phyloP scores from a whole-genome alignment of 1,140 invertebrate genomes.

The Drosophila tsacasi region DNA sequence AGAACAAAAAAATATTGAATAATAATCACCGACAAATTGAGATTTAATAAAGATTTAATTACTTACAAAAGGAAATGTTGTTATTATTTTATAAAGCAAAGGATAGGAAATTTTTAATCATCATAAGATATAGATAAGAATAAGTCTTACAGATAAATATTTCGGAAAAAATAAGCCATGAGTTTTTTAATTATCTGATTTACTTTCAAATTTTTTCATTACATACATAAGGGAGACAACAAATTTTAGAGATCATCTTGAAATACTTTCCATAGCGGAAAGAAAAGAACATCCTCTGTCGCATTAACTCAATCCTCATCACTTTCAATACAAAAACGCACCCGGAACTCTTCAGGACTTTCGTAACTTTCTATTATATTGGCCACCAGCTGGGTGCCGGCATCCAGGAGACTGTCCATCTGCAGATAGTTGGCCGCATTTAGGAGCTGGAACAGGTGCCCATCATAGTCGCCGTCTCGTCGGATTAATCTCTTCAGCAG shows the following conservation, averaged over 20 bases:
- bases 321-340: neutral
- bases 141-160: too few species aligned
- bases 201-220: neutral
- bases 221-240: neutral
- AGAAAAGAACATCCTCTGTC: neutral
- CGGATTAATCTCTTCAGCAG: neutral
- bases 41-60: slow-evolving; percentile 83
- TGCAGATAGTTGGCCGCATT: slow-evolving; percentile 50
- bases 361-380: slow-evolving; percentile 7
- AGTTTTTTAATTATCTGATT: neutral
- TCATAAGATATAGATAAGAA: neutral
- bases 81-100: neutral
- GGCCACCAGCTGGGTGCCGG: slow-evolving; percentile 24
- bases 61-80: slow-evolving; percentile 54
- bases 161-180: too few species aligned
- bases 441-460: slow-evolving; percentile 24
- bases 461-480: neutral
- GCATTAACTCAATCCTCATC: neutral
- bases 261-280: neutral
- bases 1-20: slow-evolving; percentile 72
- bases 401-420: slow-evolving; percentile 23
- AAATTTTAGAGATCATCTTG: neutral
- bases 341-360: slow-evolving; percentile 13
- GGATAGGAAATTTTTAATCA: neutral
- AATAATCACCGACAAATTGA: slow-evolving; percentile 82